Evolutionary conservation across 2,113 vertebrate species (phyloP).

Genomic region (Loxodonta africana): DNA sequence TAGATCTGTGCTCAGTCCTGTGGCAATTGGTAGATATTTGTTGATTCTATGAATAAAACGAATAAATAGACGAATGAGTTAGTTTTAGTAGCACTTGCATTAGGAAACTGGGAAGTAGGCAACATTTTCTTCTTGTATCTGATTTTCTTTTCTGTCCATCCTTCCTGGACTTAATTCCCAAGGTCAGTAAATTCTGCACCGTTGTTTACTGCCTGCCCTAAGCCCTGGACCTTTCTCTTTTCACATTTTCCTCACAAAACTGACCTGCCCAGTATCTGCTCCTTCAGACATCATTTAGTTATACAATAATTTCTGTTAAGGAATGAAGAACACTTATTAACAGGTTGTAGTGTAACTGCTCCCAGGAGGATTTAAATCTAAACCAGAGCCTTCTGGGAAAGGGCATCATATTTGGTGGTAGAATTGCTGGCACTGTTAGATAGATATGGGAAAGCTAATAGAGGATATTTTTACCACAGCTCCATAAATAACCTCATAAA

Average conservation of each 20-base stretch:
- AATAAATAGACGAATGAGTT: background rate
- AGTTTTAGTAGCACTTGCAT: background rate
- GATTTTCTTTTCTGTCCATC: background rate
- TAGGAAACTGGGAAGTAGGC: background rate
- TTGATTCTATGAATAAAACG: conserved; percentile 6
- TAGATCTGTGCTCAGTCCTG: background rate
- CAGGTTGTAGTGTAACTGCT: background rate
- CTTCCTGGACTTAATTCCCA: background rate
- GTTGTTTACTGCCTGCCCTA: background rate
- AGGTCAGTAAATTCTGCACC: background rate
- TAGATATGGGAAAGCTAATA: background rate
- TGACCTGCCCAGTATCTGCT: background rate
- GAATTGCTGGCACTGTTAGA: background rate
- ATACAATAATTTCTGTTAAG: background rate
- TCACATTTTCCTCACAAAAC: background rate
- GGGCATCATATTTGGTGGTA: background rate
- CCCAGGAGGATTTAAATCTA: background rate
- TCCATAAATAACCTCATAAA: background rate
- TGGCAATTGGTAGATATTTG: background rate
- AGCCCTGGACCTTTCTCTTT: background rate
- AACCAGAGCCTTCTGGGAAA: background rate
- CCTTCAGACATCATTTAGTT: background rate
- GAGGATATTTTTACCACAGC: background rate
- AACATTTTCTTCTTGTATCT: background rate
- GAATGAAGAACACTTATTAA: background rate